Conservation (phyloP, 2,797 vertebrate genomes). For the Phataginus tetradactyla region DNA sequence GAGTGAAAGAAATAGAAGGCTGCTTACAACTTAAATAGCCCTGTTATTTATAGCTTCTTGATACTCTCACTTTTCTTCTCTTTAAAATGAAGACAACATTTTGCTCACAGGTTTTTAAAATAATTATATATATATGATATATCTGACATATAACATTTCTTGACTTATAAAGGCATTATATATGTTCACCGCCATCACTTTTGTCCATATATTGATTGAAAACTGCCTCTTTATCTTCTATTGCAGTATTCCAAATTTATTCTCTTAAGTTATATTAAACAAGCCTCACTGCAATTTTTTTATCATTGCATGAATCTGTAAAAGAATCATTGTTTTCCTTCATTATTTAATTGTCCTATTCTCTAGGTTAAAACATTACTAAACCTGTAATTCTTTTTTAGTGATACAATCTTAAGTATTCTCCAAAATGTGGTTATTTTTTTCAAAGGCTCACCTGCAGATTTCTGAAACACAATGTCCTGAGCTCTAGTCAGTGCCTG, state of each 20-base stretch:
- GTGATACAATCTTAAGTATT: not conserved
- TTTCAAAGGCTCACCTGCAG: not conserved
- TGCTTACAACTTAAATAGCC: not conserved
- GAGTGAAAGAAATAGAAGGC: not conserved
- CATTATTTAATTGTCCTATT: not conserved
- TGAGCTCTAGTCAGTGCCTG: not conserved
- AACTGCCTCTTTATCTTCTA: not conserved
- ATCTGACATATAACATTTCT: not conserved
- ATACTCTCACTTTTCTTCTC: not conserved
- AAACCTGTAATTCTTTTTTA: not conserved
- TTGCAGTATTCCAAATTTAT: not conserved
- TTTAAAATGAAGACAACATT: constrained; percentile 1
- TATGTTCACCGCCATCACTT: not conserved
- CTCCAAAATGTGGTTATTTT: not conserved
- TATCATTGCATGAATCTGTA: not conserved
- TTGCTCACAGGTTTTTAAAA: not conserved
- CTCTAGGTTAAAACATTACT: not conserved
- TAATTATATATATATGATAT: not conserved
- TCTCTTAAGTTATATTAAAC: not conserved
- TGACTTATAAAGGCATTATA: not conserved
- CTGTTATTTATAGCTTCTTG: not conserved
- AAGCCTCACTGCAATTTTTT: not conserved
- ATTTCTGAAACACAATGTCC: not conserved
- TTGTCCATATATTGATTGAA: not conserved
- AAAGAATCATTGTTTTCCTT: not conserved